Evolutionary conservation across 2,888 invertebrate genomes (phyloP).

Genomic region (Tiliacea aurago): DNA sequence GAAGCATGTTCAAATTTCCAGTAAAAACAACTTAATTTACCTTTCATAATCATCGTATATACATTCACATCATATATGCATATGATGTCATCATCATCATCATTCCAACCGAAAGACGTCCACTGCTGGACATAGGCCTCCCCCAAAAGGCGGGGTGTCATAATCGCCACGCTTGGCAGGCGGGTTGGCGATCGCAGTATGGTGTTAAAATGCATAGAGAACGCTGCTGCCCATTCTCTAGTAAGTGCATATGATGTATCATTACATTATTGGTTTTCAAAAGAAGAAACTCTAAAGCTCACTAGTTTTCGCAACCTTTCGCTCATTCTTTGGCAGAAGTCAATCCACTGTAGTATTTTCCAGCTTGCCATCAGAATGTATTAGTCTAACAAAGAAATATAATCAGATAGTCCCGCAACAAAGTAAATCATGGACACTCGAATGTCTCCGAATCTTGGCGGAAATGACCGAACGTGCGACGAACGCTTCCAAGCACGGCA

Average conservation of each 20-base stretch:
- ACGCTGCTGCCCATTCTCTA: no score
- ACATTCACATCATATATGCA: no score
- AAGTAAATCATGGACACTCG: constrained; percentile 62
- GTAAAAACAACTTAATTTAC: not conserved
- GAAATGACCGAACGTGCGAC: constrained; percentile 80
- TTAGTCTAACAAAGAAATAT: not conserved
- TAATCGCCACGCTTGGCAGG: no score
- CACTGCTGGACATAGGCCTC: no score
- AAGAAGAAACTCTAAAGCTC: not conserved
- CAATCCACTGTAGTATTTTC: not conserved
- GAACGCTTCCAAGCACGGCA: constrained; percentile 74
- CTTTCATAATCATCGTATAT: no score
- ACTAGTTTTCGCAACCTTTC: not conserved
- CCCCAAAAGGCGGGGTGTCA: no score
- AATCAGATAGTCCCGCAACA: constrained; percentile 6
- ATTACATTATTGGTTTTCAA: no score
- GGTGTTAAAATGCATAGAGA: no score
- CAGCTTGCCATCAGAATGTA: not conserved
- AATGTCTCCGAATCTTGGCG: constrained; percentile 73
- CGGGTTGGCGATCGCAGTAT: no score
- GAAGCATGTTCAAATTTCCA: not conserved
- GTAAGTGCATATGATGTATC: no score
- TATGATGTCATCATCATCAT: no score
- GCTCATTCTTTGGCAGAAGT: not conserved
- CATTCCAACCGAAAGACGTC: no score